These are phyloP conservation scores for Catocala nupta DNA, from an alignment of 2,888 invertebrate species.

Conservation along the genomic window DNA sequence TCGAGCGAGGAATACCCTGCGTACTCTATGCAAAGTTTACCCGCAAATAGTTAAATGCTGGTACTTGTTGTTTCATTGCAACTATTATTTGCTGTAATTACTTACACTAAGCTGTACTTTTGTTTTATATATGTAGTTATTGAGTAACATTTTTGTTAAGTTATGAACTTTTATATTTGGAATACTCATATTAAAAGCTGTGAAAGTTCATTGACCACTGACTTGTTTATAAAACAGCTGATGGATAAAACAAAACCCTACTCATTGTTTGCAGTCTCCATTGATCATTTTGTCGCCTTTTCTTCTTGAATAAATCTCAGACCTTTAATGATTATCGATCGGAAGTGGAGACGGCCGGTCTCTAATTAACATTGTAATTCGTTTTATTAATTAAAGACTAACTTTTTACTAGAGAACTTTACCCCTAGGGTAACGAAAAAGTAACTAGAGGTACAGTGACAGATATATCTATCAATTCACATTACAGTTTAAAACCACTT, in stretches of 20 bases:
- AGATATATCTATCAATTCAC: constrained; percentile 16
- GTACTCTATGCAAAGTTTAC: constrained; percentile 26
- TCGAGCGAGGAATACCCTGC: constrained; percentile 15
- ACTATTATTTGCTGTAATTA: constrained; percentile 2
- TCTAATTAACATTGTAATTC: constrained; percentile 66
- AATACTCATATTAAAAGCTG: too few species aligned
- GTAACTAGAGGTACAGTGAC: constrained; percentile 36
- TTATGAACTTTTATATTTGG: too few species aligned
- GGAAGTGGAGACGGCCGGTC: constrained; percentile 35
- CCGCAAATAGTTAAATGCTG: constrained; percentile 34
- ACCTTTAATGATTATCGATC: constrained; percentile 41
- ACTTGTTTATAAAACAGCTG: too few species aligned
- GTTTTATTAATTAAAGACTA: constrained; percentile 65
- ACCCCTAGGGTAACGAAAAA: constrained; percentile 47
- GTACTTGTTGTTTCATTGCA: constrained; percentile 12
- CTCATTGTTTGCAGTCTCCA: background rate
- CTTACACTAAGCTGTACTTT: too few species aligned
- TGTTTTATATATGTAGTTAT: too few species aligned
- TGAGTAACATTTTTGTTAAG: too few species aligned
- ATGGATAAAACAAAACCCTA: too few species aligned
- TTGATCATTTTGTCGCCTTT: background rate
- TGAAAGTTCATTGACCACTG: too few species aligned
- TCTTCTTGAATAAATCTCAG: constrained; percentile 6
- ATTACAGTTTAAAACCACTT: constrained; percentile 8
- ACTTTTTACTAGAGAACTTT: constrained; percentile 39